Conservation (phyloP, 2,113 vertebrate species). For the Colistium nudipinnis region DNA sequence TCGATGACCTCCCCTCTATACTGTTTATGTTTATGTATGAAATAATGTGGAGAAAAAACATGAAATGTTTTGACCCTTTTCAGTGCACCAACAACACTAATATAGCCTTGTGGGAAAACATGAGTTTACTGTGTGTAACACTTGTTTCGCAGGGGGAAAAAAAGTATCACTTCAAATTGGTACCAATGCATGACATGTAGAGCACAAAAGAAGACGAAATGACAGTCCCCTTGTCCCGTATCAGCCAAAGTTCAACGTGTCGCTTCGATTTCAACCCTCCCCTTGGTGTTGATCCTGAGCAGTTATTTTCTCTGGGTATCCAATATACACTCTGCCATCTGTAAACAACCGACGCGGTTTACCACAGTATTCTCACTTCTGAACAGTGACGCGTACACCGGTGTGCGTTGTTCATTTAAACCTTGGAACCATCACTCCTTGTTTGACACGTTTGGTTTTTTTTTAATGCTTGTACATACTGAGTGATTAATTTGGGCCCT, state of each 20-base stretch:
- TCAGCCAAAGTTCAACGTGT: slow-evolving; percentile 23
- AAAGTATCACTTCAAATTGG: slow-evolving; percentile 27
- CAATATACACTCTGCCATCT: slow-evolving; percentile 30
- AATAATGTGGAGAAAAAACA: slow-evolving; percentile 19
- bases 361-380: slow-evolving; percentile 14
- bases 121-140: slow-evolving; percentile 14
- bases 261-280: slow-evolving; percentile 39
- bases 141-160: slow-evolving; percentile 33
- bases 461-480: slow-evolving; percentile 64
- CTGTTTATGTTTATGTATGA: slow-evolving; percentile 30
- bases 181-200: slow-evolving; percentile 44
- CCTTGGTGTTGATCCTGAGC: slow-evolving; percentile 38
- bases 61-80: slow-evolving; percentile 41
- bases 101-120: slow-evolving; percentile 16
- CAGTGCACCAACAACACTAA: slow-evolving; percentile 56
- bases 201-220: slow-evolving; percentile 11
- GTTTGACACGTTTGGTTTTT: slow-evolving; percentile 41
- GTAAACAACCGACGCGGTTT: slow-evolving; percentile 14
- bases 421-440: slow-evolving; percentile 26
- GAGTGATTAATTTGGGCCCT: slow-evolving; percentile 57
- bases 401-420: slow-evolving; percentile 47
- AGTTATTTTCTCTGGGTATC: slow-evolving; percentile 27
- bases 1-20: slow-evolving; percentile 15
- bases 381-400: slow-evolving; percentile 42
- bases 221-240: slow-evolving; percentile 15